phyloP scores from a whole-genome alignment of 2,888 invertebrate genomes.

The Nemoura dubitans region DNA sequence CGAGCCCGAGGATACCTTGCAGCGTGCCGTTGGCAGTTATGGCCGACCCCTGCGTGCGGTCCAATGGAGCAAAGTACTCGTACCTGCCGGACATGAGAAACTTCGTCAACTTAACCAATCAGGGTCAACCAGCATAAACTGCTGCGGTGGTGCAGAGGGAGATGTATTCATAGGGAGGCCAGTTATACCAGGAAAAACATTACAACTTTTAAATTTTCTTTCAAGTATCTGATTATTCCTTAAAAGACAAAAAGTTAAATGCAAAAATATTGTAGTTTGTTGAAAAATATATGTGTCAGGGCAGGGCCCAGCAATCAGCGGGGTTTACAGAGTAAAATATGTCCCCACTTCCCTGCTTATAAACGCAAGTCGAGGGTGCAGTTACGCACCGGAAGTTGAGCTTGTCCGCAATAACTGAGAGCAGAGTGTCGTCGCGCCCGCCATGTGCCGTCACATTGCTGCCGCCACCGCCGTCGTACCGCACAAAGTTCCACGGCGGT shows the following conservation, averaged over 20 bases:
- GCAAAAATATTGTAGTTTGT: too few relatives aligned
- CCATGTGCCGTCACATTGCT: constrained; percentile 68
- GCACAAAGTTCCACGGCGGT: constrained; percentile 82
- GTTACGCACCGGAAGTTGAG: constrained; percentile 75
- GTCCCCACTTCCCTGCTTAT: too few relatives aligned
- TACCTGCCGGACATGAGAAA: constrained; percentile 61
- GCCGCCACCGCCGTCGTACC: constrained; percentile 62
- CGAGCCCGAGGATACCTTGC: constrained; percentile 75
- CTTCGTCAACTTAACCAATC: background rate
- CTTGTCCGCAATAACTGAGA: constrained; percentile 70
- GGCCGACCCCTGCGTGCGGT: constrained; percentile 74
- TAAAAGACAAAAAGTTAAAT: too few relatives aligned
- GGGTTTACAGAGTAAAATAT: too few relatives aligned
- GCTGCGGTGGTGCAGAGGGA: too few relatives aligned
- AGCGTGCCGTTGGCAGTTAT: constrained; percentile 72
- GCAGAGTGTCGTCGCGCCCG: constrained; percentile 76
- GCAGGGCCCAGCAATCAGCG: too few relatives aligned
- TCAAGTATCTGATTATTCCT: too few relatives aligned
- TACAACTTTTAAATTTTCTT: too few relatives aligned
- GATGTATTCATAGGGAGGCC: too few relatives aligned
- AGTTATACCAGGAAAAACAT: too few relatives aligned
- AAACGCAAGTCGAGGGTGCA: too few relatives aligned
- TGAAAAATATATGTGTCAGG: too few relatives aligned
- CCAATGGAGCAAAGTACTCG: constrained; percentile 77
- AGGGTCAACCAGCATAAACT: background rate